Base-by-base conservation (phyloP, 2,113 vertebrate genomes). In the Myotis yumanensis region DNA sequence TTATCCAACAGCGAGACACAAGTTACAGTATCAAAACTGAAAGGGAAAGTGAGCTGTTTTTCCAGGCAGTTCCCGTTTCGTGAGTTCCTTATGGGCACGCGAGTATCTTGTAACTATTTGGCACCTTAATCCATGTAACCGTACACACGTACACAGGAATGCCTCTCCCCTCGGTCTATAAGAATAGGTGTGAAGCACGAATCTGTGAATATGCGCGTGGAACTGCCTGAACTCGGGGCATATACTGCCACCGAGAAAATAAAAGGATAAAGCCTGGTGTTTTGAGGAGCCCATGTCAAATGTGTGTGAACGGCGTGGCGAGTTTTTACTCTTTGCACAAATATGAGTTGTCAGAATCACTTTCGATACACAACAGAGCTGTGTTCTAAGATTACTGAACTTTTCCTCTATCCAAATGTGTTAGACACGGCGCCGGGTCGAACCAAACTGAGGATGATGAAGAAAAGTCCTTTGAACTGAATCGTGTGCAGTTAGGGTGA, bases 1-100 rank as follows among this genome's bases (percentile, higher is more conserved):
- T 96, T 37, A 11, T 54, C 59, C 75, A 91, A 84, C 91, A 22
- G 77, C 30, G 8, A 73, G 43, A n/a, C 66, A 20, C 87, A 73
- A 62, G 72, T 93, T 85, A 92, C 83, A 64, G n/a, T 62, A 54
- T 51, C 93, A 85, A 89, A 97, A 97, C 93, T 94, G 97, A 97
- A 97, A 97, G 96, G 95, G 86, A 97, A 97, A 97, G 96, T 77
- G 91, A 91, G 28, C n/a, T 52, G 51, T 17, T 51, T 51, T 30
- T 15, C 35, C 76, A 66, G 76, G 90, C 91, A 51, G 48, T 81
- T 95, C 96, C 94, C 85, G 88, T 43, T 40, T 95, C 7, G 17
- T 88, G 57, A 96, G 92, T 85, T 93, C 76, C 35, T 72, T 30
- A n/a, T 3, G 40, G 62, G n/a, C 30, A 32, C 59, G 1, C 1